Percentiles rank a stretch among this genome's conserved stretches.
Evolutionary conservation across 2,113 vertebrate species (phyloP).

Genomic region (Vireo altiloquus): DNA sequence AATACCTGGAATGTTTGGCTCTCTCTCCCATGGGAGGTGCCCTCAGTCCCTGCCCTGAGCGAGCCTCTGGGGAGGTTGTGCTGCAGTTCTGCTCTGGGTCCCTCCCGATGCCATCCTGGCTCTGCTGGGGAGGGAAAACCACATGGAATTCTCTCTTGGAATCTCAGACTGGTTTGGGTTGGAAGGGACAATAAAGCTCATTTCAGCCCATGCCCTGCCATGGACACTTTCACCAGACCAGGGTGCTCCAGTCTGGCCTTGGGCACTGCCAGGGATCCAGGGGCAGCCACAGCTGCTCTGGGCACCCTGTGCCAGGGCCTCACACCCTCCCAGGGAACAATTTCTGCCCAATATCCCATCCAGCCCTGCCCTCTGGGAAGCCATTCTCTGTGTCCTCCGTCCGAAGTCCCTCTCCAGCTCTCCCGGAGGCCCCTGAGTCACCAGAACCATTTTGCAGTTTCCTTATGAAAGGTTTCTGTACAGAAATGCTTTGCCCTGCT

Average conservation of each 20-base stretch:
- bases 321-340: background rate
- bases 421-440: too few species aligned
- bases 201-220: background rate
- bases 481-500: too few species aligned
- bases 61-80: background rate
- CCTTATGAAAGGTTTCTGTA: too few species aligned
- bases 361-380: too few species aligned
- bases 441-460: too few species aligned
- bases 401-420: background rate
- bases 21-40: background rate
- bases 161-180: background rate
- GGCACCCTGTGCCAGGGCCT: background rate
- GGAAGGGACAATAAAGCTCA: background rate
- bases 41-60: background rate
- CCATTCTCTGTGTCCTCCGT: too few species aligned
- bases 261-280: background rate
- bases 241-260: background rate
- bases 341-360: too few species aligned
- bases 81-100: background rate
- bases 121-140: background rate
- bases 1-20: background rate
- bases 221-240: background rate
- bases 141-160: too few species aligned
- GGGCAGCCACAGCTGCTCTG: background rate
- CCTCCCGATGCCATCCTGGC: fast-evolving